Percentiles rank a stretch among this genome's conserved stretches.
Conservation (phyloP, 2,113 vertebrate species). For the Rhipidura dahli region DNA sequence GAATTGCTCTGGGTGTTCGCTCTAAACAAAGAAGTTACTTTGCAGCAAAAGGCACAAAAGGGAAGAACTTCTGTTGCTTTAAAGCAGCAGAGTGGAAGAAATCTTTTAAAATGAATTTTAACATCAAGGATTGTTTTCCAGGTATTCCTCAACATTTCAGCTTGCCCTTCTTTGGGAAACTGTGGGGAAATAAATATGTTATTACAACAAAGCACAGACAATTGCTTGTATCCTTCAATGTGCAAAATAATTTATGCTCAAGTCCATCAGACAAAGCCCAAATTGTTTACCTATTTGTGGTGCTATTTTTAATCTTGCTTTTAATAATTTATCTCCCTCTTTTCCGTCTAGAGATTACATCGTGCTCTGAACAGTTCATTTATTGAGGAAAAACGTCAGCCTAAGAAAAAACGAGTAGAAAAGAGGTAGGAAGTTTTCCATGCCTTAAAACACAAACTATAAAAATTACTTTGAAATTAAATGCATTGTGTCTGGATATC, state of each 20-base stretch:
- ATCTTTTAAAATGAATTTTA: background rate
- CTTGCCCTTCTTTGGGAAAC: background rate
- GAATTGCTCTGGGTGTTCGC: background rate
- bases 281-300: background rate
- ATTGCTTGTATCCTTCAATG: background rate
- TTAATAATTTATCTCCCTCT: conserved; percentile 43
- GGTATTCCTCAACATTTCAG: background rate
- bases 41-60: background rate
- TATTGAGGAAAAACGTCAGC: conserved; percentile 83
- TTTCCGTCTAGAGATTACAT: conserved; percentile 86
- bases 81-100: background rate
- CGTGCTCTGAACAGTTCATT: conserved; percentile 91
- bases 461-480: background rate
- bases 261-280: background rate
- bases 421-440: conserved; percentile 82
- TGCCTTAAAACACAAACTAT: background rate
- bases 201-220: background rate
- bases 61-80: background rate
- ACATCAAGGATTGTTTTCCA: background rate
- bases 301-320: background rate
- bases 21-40: background rate
- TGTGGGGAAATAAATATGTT: background rate
- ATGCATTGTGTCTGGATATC: background rate
- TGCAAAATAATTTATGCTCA: background rate
- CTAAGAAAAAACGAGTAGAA: conserved; percentile 82